Percentiles rank a stretch among this genome's conserved stretches.
These are phyloP conservation scores for Pilophorus perplexus DNA, from an alignment of 2,888 invertebrate genomes.

Conservation along the genomic window DNA sequence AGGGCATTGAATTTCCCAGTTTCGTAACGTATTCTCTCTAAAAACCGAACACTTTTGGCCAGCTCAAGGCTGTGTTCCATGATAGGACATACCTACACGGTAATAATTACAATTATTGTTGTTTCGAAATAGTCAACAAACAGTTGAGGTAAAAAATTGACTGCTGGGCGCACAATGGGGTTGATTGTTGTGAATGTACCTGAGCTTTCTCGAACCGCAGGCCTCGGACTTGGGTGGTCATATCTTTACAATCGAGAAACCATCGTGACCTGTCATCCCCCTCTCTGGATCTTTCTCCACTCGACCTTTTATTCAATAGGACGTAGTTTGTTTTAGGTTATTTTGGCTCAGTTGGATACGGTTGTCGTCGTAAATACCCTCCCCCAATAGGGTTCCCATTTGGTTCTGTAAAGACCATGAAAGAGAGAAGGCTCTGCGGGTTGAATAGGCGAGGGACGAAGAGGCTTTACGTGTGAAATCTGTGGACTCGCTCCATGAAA, in stretches of 20 bases:
- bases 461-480: slow-evolving; percentile 26
- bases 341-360: slow-evolving; percentile 35
- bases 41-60: too few species aligned
- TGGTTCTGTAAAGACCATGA: neutral
- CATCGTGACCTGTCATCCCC: slow-evolving; percentile 35
- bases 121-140: too few species aligned
- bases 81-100: too few species aligned
- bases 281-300: neutral
- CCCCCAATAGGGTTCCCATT: slow-evolving; percentile 22
- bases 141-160: neutral
- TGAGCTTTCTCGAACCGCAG: slow-evolving; percentile 3
- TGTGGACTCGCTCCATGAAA: slow-evolving; percentile 22
- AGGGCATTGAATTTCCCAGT: too few species aligned
- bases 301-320: neutral
- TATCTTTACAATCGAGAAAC: slow-evolving; percentile 29
- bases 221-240: slow-evolving; percentile 37
- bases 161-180: slow-evolving; percentile 4
- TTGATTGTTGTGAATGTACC: slow-evolving; percentile 25
- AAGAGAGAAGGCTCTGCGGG: neutral
- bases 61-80: too few species aligned
- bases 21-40: too few species aligned
- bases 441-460: too few species aligned
- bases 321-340: slow-evolving; percentile 35
- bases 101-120: too few species aligned
- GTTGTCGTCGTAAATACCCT: slow-evolving; percentile 32